Percentiles rank a stretch among this genome's conserved stretches.
Evolutionary conservation across 2,113 vertebrate genomes (phyloP).

Genomic region (Zosterops lateralis): DNA sequence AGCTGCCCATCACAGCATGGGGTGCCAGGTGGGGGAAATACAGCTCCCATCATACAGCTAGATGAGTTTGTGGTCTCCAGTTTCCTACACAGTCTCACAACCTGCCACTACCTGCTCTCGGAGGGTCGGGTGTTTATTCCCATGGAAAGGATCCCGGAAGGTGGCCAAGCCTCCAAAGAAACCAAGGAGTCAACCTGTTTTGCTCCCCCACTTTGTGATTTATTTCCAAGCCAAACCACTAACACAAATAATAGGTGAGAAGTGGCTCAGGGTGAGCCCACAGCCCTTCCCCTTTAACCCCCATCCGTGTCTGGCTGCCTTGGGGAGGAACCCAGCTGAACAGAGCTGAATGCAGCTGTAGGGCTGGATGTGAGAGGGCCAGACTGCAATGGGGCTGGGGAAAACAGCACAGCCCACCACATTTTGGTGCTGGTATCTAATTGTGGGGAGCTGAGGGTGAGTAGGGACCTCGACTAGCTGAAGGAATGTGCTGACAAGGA

Average conservation of each 20-base stretch:
- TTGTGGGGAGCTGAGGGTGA: not conserved
- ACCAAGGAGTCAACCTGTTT: not conserved
- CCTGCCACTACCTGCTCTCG: not conserved
- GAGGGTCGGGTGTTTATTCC: not conserved
- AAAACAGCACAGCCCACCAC: not conserved
- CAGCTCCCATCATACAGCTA: not conserved
- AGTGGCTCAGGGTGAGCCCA: not conserved
- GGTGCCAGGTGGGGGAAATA: not conserved
- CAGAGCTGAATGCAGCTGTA: not conserved
- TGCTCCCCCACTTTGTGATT: accelerated
- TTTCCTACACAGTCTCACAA: not conserved
- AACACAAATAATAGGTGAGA: not conserved
- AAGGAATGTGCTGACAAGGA: not conserved
- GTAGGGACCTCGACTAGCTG: not conserved
- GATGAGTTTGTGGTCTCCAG: not conserved
- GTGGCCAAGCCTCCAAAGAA: not conserved
- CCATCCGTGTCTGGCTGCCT: accelerated
- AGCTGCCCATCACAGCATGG: accelerated
- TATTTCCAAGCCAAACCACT: not conserved
- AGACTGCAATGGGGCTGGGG: not conserved
- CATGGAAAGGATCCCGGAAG: not conserved
- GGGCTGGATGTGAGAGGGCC: not conserved
- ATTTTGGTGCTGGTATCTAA: not conserved
- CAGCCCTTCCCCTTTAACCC: not conserved
- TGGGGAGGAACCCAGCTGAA: accelerated